These are phyloP conservation scores for Lasioglossum morio DNA, from an alignment of 2,888 invertebrate species.

Conservation along the genomic window DNA sequence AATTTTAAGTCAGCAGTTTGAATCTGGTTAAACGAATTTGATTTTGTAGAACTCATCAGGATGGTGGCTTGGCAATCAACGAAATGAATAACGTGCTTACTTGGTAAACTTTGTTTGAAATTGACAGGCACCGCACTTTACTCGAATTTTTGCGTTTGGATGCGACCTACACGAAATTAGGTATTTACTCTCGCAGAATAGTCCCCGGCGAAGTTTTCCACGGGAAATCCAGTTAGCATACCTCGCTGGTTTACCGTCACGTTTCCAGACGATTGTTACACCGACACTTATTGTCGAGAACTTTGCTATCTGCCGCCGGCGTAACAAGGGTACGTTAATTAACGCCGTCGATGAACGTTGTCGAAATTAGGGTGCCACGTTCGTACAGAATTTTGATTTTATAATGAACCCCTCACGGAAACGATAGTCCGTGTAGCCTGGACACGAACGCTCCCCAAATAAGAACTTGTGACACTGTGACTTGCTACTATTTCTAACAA, in stretches of 20 bases:
- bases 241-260: not conserved
- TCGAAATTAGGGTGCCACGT: not conserved
- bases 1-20: not conserved
- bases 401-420: not conserved
- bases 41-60: not conserved
- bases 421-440: not conserved
- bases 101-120: not conserved
- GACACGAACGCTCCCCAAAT: not conserved
- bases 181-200: not conserved
- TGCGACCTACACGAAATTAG: not conserved
- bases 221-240: not conserved
- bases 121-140: not conserved
- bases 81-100: not conserved
- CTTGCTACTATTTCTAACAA: no score
- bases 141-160: not conserved
- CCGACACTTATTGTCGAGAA: not conserved
- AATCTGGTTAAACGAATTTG: not conserved
- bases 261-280: not conserved
- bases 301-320: not conserved
- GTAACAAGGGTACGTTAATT: constrained; percentile 1
- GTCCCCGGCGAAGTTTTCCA: not conserved
- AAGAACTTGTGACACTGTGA: not conserved
- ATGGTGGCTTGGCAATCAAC: not conserved
- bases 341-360: not conserved
- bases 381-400: not conserved